These are phyloP conservation scores for Neomonachus schauinslandi DNA, from an alignment of 2,113 vertebrate species.

Conservation along the genomic window DNA sequence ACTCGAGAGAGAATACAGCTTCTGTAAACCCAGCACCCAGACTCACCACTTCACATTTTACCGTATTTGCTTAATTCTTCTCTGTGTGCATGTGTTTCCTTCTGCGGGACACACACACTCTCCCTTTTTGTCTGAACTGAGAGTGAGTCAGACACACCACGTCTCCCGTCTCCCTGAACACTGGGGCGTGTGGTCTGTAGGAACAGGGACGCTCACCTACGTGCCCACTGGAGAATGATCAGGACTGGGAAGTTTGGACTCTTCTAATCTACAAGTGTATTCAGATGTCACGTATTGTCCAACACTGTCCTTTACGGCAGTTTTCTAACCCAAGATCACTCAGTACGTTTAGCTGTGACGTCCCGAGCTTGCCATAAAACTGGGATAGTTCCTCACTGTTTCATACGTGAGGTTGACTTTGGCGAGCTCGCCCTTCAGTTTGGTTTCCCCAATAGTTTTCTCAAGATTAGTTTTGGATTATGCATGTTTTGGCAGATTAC, in stretches of 20 bases:
- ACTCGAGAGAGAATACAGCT: neutral
- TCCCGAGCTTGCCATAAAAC: neutral
- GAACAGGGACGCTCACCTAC: neutral
- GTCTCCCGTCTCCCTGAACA: neutral
- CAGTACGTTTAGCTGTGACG: neutral
- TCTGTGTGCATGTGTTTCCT: neutral
- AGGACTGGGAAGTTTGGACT: neutral
- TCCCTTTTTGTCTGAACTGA: neutral
- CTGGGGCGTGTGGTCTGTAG: neutral
- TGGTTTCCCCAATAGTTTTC: neutral
- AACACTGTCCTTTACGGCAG: neutral
- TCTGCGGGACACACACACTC: neutral
- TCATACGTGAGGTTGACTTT: neutral
- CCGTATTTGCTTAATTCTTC: neutral
- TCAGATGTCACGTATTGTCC: neutral
- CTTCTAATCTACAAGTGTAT: neutral
- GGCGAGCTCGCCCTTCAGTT: neutral
- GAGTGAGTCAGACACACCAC: neutral
- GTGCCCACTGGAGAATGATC: neutral
- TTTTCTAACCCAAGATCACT: neutral
- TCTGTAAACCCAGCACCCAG: neutral
- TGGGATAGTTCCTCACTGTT: neutral
- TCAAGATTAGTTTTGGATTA: neutral
- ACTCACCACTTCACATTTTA: neutral
- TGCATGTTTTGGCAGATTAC: neutral